Evolutionary conservation across 1,140 invertebrate species (phyloP).

Genomic region (Drosophila biarmipes): DNA sequence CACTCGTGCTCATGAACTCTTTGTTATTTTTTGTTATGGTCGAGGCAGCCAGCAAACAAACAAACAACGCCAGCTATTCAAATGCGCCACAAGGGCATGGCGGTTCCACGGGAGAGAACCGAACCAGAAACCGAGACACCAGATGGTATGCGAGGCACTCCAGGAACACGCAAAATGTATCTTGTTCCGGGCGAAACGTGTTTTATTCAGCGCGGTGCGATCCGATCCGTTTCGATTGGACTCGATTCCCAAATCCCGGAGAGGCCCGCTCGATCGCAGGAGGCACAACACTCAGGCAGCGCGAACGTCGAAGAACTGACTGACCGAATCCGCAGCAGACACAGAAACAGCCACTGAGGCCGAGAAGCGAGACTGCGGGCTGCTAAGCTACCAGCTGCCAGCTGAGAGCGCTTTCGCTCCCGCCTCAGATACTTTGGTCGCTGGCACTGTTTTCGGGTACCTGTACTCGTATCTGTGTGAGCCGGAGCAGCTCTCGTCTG

Average conservation of each 20-base stretch:
- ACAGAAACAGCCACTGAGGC: conserved; percentile 1
- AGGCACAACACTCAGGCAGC: conserved; percentile 47
- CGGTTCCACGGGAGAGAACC: conserved; percentile 1
- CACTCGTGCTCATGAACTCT: conserved; percentile 8
- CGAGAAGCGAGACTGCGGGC: conserved; percentile 47
- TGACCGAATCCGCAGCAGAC: background rate
- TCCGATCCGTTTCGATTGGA: conserved; percentile 19
- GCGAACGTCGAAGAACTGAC: conserved; percentile 71
- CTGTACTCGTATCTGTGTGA: conserved; percentile 34
- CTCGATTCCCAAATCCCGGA: conserved; percentile 20
- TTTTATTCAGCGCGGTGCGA: conserved; percentile 51
- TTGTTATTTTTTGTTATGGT: conserved; percentile 30
- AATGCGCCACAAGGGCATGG: conserved; percentile 17
- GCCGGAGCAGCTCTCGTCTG: conserved; percentile 14
- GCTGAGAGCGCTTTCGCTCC: conserved; percentile 16
- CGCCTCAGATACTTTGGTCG: background rate
- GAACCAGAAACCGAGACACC: no score
- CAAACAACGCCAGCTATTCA: conserved; percentile 26
- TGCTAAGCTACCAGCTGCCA: conserved; percentile 23
- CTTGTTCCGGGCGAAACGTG: conserved; percentile 49
- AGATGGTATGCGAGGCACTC: conserved; percentile 9
- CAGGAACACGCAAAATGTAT: conserved; percentile 3
- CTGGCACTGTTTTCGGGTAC: background rate
- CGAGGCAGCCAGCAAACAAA: conserved; percentile 34
- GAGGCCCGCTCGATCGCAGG: conserved; percentile 11